Conservation (phyloP, 2,888 invertebrate genomes). For the Liopterus haemorrhoidalis region DNA sequence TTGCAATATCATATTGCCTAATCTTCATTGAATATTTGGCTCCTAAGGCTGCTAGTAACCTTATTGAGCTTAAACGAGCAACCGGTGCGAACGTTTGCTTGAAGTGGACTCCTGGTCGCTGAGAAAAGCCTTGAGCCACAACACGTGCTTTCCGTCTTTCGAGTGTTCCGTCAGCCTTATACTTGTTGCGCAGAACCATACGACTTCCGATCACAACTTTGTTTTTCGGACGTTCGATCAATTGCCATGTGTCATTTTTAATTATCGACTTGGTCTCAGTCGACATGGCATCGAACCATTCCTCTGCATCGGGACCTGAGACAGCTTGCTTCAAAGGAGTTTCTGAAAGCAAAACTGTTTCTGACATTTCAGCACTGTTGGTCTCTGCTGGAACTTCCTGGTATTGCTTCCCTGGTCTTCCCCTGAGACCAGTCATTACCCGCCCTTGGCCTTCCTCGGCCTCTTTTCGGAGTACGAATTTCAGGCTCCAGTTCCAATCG, state of each 20-base stretch:
- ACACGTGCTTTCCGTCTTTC: conserved; percentile 23
- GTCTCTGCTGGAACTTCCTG: conserved; percentile 7
- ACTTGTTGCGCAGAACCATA: conserved; percentile 23
- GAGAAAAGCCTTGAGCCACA: conserved; percentile 26
- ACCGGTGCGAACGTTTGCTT: conserved; percentile 26
- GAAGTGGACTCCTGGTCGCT: conserved; percentile 22
- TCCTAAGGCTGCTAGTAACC: conserved; percentile 29
- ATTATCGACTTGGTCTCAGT: conserved; percentile 26
- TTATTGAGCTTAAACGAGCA: conserved; percentile 24
- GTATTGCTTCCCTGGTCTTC: conserved; percentile 22
- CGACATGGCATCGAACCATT: conserved; percentile 28
- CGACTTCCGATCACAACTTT: conserved; percentile 20
- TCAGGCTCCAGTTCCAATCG: no score
- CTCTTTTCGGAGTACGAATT: no score
- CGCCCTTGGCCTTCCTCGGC: conserved; percentile 15
- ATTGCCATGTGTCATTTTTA: conserved; percentile 31
- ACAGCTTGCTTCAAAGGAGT: conserved; percentile 18
- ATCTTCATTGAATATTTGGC: conserved; percentile 26
- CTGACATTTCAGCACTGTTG: conserved; percentile 4
- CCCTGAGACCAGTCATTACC: conserved; percentile 20
- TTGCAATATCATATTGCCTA: conserved; percentile 30
- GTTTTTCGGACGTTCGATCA: conserved; percentile 25
- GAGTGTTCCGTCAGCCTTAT: conserved; percentile 19
- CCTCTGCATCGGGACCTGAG: conserved; percentile 15
- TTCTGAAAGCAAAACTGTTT: conserved; percentile 5